phyloP scores from a whole-genome alignment of 1,140 invertebrate genomes.

The Cecropterus lyciades region DNA sequence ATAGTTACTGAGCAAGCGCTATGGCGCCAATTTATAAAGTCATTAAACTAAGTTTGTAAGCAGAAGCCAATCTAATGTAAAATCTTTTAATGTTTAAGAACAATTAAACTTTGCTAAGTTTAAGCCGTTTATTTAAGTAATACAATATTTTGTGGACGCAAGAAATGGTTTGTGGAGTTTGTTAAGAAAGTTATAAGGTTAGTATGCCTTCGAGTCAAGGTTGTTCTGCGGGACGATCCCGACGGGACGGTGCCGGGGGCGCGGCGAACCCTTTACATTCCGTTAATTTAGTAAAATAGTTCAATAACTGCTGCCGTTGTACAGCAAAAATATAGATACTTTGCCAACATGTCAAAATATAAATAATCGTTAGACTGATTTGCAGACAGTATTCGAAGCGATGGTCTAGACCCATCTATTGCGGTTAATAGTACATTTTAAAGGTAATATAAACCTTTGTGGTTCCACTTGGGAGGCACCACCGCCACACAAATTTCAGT shows the following conservation, averaged over 20 bases:
- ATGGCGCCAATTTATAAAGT: constrained; percentile 4
- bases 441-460: no score
- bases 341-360: no score
- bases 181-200: neutral
- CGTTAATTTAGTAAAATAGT: no score
- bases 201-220: neutral
- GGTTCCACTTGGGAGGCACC: no score
- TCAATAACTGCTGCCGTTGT: no score
- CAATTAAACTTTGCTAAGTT: neutral
- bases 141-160: neutral
- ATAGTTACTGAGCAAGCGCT: neutral
- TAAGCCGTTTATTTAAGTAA: neutral
- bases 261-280: neutral
- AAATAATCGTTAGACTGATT: no score
- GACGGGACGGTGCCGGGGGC: no score
- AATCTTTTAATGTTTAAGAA: constrained; percentile 1
- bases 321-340: no score
- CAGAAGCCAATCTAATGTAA: neutral
- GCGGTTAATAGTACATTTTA: no score
- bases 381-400: no score
- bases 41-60: constrained; percentile 6
- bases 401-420: no score
- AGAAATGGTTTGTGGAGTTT: neutral
- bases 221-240: neutral
- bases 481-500: no score